Base-by-base conservation (phyloP, 2,888 invertebrate species). In the Thalpophila matura region DNA sequence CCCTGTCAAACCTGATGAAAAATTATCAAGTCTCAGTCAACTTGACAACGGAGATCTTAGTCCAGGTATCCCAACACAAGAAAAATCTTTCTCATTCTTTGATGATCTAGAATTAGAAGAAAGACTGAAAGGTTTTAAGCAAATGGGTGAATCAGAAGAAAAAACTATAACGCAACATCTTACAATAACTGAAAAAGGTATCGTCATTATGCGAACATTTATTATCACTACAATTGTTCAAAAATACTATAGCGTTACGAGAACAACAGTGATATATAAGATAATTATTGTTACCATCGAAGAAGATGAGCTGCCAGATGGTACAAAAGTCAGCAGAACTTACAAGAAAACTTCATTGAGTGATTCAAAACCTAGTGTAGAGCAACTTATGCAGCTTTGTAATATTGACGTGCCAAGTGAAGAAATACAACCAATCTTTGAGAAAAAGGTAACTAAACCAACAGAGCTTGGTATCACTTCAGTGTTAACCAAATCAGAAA, bases 281-380 rank as follows among this genome's bases (percentile, higher is more conserved):
- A 66, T 69, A 37, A 46, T 58, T 5, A 59, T 69, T 6, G 29
- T 49, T 9, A 77, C 81, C 46, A 6, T 61, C 18, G 53, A 68
- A 68, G 65, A 75, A 71, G 62, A 75, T 42, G 49, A 68, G 38
- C 49, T 70, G 6, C 74, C 74, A 10, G 74, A 76, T 61, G 74
- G 74, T 29, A 76, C 53, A 18, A 76, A 72, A 62, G 38, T 67
- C 2, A 50, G 18, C 9, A 58, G 59, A 37, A 67, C 59, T 5
- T 59, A 50, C 31, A 67, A 49, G 1, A 76, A 62, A 33, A 58
- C 57, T 24, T 40, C 61, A 20, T 31, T 72, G 1, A 55, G 50
- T 33, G 56, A 74, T n/a, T 47, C 51, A 16, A 31, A 76, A 69
- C 57, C 63, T n/a, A 60, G 58, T 2, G 16, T 74, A 26, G 29